phyloP scores from a whole-genome alignment of 2,888 invertebrate species.

The Athalia circularis region DNA sequence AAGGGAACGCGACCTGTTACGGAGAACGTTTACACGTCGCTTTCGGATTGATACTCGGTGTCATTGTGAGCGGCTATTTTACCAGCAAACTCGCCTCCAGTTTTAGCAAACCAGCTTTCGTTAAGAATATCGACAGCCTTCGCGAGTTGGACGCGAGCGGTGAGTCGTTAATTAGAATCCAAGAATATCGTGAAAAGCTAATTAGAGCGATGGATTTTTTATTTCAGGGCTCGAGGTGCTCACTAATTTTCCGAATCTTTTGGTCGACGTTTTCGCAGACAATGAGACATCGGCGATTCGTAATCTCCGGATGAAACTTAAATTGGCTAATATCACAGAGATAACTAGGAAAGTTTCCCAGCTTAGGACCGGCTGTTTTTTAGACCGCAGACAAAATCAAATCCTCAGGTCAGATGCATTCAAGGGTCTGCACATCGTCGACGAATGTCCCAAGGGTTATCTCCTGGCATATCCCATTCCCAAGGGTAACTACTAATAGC shows the following conservation, averaged over 20 bases:
- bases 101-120: conserved; percentile 51
- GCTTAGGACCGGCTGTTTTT: conserved; percentile 13
- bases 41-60: conserved; percentile 51
- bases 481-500: conserved; percentile 48
- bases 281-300: conserved; percentile 1
- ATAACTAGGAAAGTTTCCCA: conserved; percentile 1
- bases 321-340: not conserved
- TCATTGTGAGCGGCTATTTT: conserved; percentile 54
- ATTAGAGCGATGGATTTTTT: not conserved
- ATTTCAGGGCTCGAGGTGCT: conserved; percentile 28
- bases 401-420: not conserved
- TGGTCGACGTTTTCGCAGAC: conserved; percentile 41
- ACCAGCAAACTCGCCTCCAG: conserved; percentile 54
- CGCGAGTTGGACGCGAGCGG: conserved; percentile 52
- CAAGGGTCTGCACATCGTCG: conserved; percentile 69
- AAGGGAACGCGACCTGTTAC: not conserved
- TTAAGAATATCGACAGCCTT: conserved; percentile 51
- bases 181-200: no score
- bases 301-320: conserved; percentile 25
- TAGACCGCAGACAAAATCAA: conserved; percentile 1
- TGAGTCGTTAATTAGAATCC: conserved; percentile 13
- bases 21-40: conserved; percentile 50
- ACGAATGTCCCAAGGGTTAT: conserved; percentile 72
- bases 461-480: conserved; percentile 72
- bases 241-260: conserved; percentile 38